phyloP scores from a whole-genome alignment of 30 jellyfish, hydroid and myxozoan genomes.

The Nemopilema nomurai region DNA sequence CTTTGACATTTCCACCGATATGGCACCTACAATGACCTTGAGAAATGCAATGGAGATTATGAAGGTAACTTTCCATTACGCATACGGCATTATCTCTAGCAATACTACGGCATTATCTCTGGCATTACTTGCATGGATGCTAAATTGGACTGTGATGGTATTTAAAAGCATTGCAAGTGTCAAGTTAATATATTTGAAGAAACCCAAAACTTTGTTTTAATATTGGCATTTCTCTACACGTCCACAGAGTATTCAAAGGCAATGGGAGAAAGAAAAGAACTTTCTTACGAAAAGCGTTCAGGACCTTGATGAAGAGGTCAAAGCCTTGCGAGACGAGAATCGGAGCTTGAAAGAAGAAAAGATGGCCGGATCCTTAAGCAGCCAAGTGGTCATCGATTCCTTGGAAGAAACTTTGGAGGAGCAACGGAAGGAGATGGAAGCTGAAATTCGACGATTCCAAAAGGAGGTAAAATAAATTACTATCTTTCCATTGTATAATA shows the following conservation, averaged over 20 bases:
- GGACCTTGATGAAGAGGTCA: neutral
- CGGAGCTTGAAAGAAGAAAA: neutral
- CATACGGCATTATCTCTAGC: neutral
- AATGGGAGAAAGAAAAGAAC: neutral
- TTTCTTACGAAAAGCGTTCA: neutral
- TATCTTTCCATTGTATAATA: neutral
- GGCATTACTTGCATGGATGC: neutral
- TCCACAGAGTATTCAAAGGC: neutral
- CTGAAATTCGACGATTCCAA: neutral
- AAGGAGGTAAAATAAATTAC: neutral
- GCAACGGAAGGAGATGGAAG: neutral
- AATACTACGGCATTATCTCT: neutral
- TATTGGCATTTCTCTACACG: neutral
- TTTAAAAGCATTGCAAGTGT: neutral
- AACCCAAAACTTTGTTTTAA: neutral
- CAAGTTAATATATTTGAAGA: neutral
- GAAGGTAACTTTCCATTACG: neutral
- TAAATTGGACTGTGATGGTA: neutral
- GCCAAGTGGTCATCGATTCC: neutral
- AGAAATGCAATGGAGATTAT: neutral
- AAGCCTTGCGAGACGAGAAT: neutral
- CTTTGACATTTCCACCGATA: neutral
- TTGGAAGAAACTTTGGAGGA: neutral
- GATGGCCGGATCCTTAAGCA: neutral
- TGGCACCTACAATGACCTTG: neutral